Evolutionary conservation across 1,140 invertebrate genomes (phyloP), one percentile per base, ranked within the genome.

Genomic region (Saccostrea glomerata): DNA sequence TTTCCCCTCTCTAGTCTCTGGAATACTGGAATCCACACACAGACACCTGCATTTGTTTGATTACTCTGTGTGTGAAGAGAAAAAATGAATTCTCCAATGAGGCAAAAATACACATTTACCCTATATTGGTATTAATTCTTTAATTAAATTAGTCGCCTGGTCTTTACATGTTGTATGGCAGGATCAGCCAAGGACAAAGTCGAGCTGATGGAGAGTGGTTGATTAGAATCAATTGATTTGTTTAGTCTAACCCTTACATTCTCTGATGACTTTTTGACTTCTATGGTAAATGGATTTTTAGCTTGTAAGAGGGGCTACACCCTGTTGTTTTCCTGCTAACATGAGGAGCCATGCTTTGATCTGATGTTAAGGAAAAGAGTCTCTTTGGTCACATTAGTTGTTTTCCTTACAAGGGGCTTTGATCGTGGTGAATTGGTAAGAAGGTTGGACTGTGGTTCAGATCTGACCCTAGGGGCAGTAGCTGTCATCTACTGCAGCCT

Each of bases 161-260:
- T 17, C 15, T 30, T 30, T 30, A 12, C 25, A 7, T 25, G 70
- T 77, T 77, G 70, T 30, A 30, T 25, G 30, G 25, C 30, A 25
- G 2, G 25, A 77, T 77, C 25, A 77, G 20, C 70, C 15, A 77
- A 30, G 70, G 70, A 77, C 70, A 77, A 47, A 1, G 5, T 47
- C 58, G 17, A 20, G 58, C 58, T 63, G 58, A 47, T 47, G 60
- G 20, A 66, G 0, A 0, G 60, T 20, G 23, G 23, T 77, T 77
- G 70, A 77, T 77, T 77, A 77, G 9, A 77, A 77, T 77, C 70
- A 77, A 77, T 77, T 36, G 70, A 77, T 77, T 77, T 9, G 70
- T 77, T 77, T 77, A 25, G 70, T 77, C 23, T 77, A 36, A 77
- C 15, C 4, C 25, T 77, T 40, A 30, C 70, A 77, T 7, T 15